Evolutionary conservation across 2,113 vertebrate species (phyloP), one percentile per base, ranked within the genome.

Genomic region (Perognathus longimembris): DNA sequence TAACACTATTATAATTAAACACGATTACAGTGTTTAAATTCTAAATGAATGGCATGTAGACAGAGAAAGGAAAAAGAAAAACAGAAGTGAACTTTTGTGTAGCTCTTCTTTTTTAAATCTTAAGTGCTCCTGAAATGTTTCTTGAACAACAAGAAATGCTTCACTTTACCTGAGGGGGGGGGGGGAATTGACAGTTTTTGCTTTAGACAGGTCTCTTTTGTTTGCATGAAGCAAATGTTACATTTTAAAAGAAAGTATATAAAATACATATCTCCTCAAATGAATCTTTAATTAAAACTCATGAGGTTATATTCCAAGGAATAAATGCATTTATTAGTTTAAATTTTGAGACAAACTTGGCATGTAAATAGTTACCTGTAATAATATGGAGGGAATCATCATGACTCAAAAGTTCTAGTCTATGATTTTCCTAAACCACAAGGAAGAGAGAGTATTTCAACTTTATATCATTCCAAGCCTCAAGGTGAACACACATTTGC

Each of bases 401-500:
- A 14, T 4, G 11, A 63, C 20, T 63, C 30, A 81, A 73, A 77
- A 38, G 85, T 67, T 17, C 40, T 30, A 26, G 24, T 75, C 17
- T 86, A 22, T 86, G 95, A 3, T 42, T 88, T 95, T 90, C 38
- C 61, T 45, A 71, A 76, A 82, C 24, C 20, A 54, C 4, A 24
- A 32, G 30, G 24, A 63, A 45, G 64, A n/a, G 50, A 86, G 63
- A 77, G 12, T 77, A 77, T 85, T 73, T 88, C 74, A 82, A 61
- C 12, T 74, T 73, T 69, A 63, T 86, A 6, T 86, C 8, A 4
- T 40, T 85, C 83, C 83, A 32, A 67, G 26, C 50, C 26, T 88
- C 57, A 85, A 88, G 6, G 75, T 85, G 54, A 92, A 57, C 64
- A 89, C 57, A 34, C 73, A 69, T 67, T 85, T 92, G 32, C 54